Conservation (phyloP, 2,888 invertebrate species). For the Metacarcinus magister region DNA sequence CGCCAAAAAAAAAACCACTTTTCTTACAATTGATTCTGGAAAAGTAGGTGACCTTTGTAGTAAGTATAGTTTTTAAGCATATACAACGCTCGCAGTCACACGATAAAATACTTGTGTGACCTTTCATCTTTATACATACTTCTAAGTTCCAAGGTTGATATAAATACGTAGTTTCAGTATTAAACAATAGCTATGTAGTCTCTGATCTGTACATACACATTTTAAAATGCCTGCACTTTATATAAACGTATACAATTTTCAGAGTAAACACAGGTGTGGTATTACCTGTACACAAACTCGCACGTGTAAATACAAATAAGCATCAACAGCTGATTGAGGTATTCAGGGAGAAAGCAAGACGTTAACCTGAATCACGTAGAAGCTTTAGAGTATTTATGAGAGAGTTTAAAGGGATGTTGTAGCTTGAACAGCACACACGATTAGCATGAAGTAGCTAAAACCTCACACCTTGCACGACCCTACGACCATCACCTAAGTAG, state of each 20-base stretch:
- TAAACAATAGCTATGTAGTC: neutral
- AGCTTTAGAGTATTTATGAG: neutral
- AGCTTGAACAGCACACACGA: neutral
- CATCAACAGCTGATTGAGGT: neutral
- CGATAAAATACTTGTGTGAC: neutral
- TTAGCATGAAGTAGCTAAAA: neutral
- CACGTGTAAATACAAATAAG: conserved; percentile 8
- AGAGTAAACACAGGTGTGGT: neutral
- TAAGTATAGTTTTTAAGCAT: neutral
- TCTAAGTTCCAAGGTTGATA: neutral
- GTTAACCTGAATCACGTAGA: neutral
- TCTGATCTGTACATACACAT: neutral
- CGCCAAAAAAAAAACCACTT: neutral
- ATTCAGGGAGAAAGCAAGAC: neutral
- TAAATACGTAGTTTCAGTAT: neutral
- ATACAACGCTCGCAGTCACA: neutral
- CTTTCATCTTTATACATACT: neutral
- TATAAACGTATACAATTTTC: neutral
- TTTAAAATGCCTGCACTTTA: neutral
- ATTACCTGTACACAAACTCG: neutral
- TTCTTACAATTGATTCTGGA: neutral
- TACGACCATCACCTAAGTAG: neutral
- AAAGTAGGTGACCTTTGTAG: neutral
- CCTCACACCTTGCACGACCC: neutral
- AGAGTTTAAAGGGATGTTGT: neutral